Evolutionary conservation across 2,888 invertebrate genomes (phyloP).

Genomic region (Spatulosminthurus flaviceps): DNA sequence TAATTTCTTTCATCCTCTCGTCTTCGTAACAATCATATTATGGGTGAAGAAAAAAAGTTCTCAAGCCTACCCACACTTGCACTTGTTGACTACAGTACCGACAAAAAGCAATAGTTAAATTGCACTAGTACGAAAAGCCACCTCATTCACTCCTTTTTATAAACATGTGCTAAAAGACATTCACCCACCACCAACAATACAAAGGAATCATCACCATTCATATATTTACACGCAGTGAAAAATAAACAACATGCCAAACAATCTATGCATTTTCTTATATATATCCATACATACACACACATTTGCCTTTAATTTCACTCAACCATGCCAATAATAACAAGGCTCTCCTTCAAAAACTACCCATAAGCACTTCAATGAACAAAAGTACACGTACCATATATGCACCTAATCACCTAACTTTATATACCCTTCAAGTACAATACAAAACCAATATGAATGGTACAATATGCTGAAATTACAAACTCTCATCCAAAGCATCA

Average conservation of each 20-base stretch:
- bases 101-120: no score
- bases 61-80: no score
- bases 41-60: no score
- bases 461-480: no score
- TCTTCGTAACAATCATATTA: not conserved
- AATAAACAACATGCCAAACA: not conserved
- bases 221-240: no score
- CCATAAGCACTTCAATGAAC: constrained; percentile 1
- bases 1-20: not conserved
- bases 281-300: not conserved
- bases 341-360: not conserved
- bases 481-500: no score
- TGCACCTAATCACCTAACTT: no score
- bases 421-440: no score
- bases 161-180: not conserved
- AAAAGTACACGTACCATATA: not conserved
- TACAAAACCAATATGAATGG: no score
- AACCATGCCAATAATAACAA: constrained; percentile 18
- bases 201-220: constrained; percentile 11
- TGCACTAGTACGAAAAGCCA: no score
- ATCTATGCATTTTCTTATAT: not conserved
- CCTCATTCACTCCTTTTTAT: no score
- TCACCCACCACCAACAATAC: constrained; percentile 1
- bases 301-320: not conserved
- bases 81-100: no score